phyloP scores from a whole-genome alignment of 2,797 vertebrate species.

The Cuniculus paca region DNA sequence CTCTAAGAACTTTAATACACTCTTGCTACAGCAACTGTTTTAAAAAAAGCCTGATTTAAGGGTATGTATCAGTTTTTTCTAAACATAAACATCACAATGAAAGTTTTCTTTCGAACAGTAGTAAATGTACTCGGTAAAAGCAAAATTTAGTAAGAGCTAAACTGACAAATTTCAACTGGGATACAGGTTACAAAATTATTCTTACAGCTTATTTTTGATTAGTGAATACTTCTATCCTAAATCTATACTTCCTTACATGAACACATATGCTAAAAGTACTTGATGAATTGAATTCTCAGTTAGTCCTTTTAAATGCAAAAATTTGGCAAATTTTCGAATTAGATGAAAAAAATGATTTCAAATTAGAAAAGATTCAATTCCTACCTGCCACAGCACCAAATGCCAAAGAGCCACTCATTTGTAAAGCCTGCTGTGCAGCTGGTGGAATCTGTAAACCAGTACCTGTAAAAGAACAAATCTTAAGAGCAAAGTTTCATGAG shows the following conservation, averaged over 20 bases:
- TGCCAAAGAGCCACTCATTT: conserved; percentile 97
- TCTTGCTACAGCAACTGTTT: neutral
- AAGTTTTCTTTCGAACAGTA: neutral
- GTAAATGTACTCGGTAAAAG: neutral
- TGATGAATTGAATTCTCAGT: conserved; percentile 86
- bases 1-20: neutral
- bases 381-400: conserved; percentile 97
- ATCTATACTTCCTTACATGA: neutral
- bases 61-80: neutral
- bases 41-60: conserved; percentile 21
- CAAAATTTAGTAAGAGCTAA: neutral
- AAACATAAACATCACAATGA: neutral
- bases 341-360: conserved; percentile 79
- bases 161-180: neutral
- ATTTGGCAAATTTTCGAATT: conserved; percentile 85
- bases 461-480: conserved; percentile 86
- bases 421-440: conserved; percentile 97
- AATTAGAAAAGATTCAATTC: conserved; percentile 83
- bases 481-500: neutral
- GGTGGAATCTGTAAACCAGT: conserved; percentile 97
- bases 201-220: neutral
- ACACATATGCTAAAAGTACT: conserved; percentile 77
- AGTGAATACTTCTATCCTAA: neutral
- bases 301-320: conserved; percentile 83
- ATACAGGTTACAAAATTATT: neutral